Evolutionary conservation across 1,140 invertebrate species (phyloP), one percentile per base, ranked within the genome.

Genomic region (Geopemphigus sp.): DNA sequence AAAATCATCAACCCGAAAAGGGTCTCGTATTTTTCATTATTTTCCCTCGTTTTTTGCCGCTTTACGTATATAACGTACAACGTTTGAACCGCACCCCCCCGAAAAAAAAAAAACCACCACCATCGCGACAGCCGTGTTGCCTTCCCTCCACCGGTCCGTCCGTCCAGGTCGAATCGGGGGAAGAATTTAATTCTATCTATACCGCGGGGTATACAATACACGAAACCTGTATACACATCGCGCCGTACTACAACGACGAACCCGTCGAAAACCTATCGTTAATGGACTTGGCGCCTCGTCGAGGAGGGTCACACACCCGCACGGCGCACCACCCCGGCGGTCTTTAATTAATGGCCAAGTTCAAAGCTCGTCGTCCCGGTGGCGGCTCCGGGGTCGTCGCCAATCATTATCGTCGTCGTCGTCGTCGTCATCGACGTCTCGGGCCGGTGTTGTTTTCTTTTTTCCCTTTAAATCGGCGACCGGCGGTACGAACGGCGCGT

Each of bases 21-120:
- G 74, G 74, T 45, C 74, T 22, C 26, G 24, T 78, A 50, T 78
- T 78, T 78, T 78, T 63, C 74, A 78, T 78, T 78, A 78, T 78
- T 50, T 76, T 78, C 26, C 26, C 57, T 59, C 17, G 32, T 45
- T 76, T 59, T 45, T 39, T 72, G n/a, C 39, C 26, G 12, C 64
- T 50, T 24, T 68, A 50, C 10, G 45, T 47, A 8, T 39, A 39
- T n/a, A n/a, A n/a, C 32, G 32, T 8, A 39, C 32, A 47, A 32
- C 64, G 22, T 68, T 68, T 68, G 64, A 45, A 11, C 39, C 39
- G 39, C 5, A n/a, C n/a, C n/a, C n/a, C n/a, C n/a, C n/a, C n/a
- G n/a, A n/a, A n/a, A n/a, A n/a, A n/a, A n/a, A n/a, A n/a, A n/a
- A n/a, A n/a, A n/a, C n/a, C n/a, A n/a, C n/a, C n/a, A n/a, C n/a